phyloP scores from a whole-genome alignment of 2,888 invertebrate genomes.

The Erpobdella octoculata region DNA sequence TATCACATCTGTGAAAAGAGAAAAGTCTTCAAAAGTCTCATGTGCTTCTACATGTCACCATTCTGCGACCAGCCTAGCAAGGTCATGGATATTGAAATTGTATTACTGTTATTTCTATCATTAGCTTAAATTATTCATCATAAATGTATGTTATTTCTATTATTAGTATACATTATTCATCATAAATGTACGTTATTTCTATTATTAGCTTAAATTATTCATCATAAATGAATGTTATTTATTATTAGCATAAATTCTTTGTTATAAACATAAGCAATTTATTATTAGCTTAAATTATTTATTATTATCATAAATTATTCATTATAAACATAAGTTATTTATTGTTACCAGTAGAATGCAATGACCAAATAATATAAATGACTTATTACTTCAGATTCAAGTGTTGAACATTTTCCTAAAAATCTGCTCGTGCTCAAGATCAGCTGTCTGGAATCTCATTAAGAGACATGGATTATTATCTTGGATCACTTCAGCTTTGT shows the following conservation, averaged over 20 bases:
- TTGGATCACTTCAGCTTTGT: constrained; percentile 57
- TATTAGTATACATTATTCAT: not conserved
- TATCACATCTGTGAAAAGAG: constrained; percentile 66
- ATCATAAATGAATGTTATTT: too few species aligned
- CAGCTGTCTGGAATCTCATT: constrained; percentile 62
- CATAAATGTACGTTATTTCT: not conserved
- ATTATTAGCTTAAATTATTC: too few species aligned
- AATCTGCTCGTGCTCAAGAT: constrained; percentile 61
- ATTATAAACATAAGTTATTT: too few species aligned
- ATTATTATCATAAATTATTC: too few species aligned
- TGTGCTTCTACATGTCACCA: constrained; percentile 55
- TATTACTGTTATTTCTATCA: not conserved
- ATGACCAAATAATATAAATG: too few species aligned
- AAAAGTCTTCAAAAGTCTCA: constrained; percentile 68
- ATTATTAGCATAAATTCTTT: too few species aligned
- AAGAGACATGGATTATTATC: constrained; percentile 63
- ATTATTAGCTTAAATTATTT: too few species aligned
- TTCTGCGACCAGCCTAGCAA: constrained; percentile 33
- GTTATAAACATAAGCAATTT: too few species aligned
- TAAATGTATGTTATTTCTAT: not conserved
- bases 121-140: not conserved
- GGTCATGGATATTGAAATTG: constrained; percentile 27
- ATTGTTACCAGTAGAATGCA: too few species aligned
- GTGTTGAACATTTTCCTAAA: constrained; percentile 62
- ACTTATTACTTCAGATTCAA: constrained; percentile 55